phyloP scores from a whole-genome alignment of 1,140 invertebrate genomes.

The Drosophila trapezifrons region DNA sequence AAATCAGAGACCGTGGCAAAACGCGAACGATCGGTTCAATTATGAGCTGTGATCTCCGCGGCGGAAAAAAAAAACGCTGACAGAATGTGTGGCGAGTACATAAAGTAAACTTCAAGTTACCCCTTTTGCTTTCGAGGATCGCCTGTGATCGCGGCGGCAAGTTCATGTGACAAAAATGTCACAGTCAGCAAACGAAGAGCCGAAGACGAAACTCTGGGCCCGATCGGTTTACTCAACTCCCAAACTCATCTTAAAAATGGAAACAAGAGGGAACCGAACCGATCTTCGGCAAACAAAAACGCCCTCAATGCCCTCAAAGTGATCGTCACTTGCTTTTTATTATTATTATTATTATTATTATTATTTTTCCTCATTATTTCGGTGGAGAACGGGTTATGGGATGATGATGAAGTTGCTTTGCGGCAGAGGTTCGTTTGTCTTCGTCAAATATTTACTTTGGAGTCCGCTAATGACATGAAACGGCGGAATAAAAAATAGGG shows the following conservation, averaged over 20 bases:
- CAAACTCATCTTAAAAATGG: constrained; percentile 48
- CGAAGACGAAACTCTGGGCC: background rate
- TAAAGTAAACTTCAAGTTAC: constrained; percentile 47
- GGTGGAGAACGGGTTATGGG: constrained; percentile 47
- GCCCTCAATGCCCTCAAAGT: constrained; percentile 52
- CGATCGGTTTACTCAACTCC: constrained; percentile 43
- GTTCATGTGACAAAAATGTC: constrained; percentile 63
- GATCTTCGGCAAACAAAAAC: constrained; percentile 34
- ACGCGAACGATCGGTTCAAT: constrained; percentile 32
- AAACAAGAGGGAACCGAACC: constrained; percentile 26
- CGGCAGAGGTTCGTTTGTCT: constrained; percentile 50
- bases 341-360: constrained; percentile 51
- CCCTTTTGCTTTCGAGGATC: constrained; percentile 17
- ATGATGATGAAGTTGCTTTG: constrained; percentile 31
- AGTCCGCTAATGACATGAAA: constrained; percentile 60
- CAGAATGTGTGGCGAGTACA: constrained; percentile 39
- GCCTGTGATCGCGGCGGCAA: constrained; percentile 27
- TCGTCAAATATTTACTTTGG: constrained; percentile 63
- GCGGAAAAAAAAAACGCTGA: constrained; percentile 29
- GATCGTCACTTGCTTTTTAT: constrained; percentile 50
- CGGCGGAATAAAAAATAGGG: constrained; percentile 11
- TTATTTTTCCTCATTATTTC: constrained; percentile 29
- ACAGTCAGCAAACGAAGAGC: constrained; percentile 44
- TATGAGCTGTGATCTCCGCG: constrained; percentile 32
- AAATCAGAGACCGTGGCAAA: constrained; percentile 30